Evolutionary conservation across 1,140 invertebrate species (phyloP), one percentile per base, ranked within the genome.

Genomic region (Drosophila parabipectinata): DNA sequence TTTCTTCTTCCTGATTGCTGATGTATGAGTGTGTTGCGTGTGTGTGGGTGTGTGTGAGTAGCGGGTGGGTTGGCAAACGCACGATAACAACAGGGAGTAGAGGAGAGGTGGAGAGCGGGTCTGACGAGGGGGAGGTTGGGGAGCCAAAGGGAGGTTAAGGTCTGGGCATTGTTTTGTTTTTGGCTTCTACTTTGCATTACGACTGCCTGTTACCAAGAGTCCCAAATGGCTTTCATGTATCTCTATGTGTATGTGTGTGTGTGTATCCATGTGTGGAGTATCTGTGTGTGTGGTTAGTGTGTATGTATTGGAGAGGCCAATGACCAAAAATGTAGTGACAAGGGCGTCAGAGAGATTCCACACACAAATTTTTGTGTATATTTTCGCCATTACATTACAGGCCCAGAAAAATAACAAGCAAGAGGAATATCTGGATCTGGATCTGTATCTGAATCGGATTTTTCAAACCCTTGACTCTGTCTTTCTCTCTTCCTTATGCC

Each of bases 271-370:
- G 62, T 66, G 26, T 18, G 59, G 3, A 3, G 15, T 47, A 47
- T 57, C 26, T 58, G 18, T 61, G 58, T 41, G 52, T 30, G n/a
- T 18, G 15, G 15, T 18, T 18, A 18, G 3, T n/a, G n/a, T 60
- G 18, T 44, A 15, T 47, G 53, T 63, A 9, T 58, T 47, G 53
- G 71, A 47, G 74, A 78, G 79, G 64, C 53, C 64, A 73, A 45
- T 66, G 56, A 73, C 75, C 68, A 51, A 73, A 67, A 85, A 82
- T 88, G 61, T 85, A 88, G 83, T 78, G 61, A 78, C 83, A 85
- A 83, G 83, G 79, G 84, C 83, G 80, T 72, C 75, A 77, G 57
- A 77, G 53, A 72, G 57, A 69, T 44, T 77, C 73, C 41, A 69
- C 21, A 61, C 26, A 58, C 56, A 56, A 47, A 47, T 18, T 14